Conservation (phyloP, 1,140 invertebrate genomes). For the Oreohelix idahoensis region DNA sequence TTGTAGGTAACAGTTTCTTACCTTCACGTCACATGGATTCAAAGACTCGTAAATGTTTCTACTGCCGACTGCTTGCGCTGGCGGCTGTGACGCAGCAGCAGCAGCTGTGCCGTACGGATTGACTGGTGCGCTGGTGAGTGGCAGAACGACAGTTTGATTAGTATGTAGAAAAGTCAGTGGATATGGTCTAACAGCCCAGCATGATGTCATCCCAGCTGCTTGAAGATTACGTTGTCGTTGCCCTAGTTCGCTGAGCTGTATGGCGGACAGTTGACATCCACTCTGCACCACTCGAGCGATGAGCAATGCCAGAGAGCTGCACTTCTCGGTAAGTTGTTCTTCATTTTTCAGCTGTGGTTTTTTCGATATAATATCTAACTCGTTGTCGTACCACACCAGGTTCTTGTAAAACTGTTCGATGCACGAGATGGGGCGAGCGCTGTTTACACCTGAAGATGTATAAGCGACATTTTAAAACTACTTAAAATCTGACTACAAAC, state of each 20-base stretch:
- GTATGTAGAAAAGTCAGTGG: not conserved
- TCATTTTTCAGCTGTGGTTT: not conserved
- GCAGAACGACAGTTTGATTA: not conserved
- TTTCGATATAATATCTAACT: not conserved
- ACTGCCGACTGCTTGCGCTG: not conserved
- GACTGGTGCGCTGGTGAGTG: not conserved
- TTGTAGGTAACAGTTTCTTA: not conserved
- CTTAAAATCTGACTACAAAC: too few relatives aligned
- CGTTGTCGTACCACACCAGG: not conserved
- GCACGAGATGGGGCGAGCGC: not conserved
- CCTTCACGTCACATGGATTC: not conserved
- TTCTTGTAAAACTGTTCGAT: not conserved
- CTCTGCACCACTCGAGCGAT: not conserved
- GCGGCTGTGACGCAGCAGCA: not conserved
- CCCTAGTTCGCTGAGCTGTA: not conserved
- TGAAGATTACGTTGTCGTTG: not conserved
- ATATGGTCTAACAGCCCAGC: not conserved
- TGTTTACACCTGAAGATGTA: not conserved
- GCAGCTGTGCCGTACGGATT: not conserved
- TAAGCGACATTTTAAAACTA: too few relatives aligned
- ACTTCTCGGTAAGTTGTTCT: not conserved
- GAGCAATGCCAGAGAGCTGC: not conserved
- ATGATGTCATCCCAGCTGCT: not conserved
- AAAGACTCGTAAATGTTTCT: not conserved
- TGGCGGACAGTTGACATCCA: not conserved